Percentiles rank a stretch among this genome's conserved stretches.
These are phyloP conservation scores for Melanotaenia duboulayi DNA, from an alignment of 2,113 vertebrate species.

Conservation along the genomic window DNA sequence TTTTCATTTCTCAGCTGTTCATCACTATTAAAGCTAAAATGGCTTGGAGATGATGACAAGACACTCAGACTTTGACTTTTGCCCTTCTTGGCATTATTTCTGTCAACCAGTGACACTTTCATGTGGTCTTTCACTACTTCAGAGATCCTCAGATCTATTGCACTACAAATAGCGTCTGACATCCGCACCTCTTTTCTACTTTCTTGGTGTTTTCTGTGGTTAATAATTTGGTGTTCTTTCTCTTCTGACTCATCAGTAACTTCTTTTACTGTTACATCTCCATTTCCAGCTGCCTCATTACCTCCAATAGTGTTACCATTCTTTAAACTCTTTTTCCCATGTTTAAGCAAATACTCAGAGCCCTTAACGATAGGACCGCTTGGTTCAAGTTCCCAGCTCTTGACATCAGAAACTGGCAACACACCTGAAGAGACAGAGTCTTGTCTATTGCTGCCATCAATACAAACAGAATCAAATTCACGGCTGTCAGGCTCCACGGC, in stretches of 20 bases:
- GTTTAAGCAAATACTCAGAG: conserved; percentile 5
- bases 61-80: conserved; percentile 35
- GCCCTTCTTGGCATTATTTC: conserved; percentile 12
- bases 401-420: conserved; percentile 16
- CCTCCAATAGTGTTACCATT: conserved; percentile 3
- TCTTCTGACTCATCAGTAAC: conserved; percentile 12
- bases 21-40: conserved; percentile 24
- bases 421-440: background rate
- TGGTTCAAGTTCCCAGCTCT: conserved; percentile 14
- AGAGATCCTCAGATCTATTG: conserved; percentile 81
- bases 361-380: conserved; percentile 8
- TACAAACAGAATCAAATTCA: conserved; percentile 32
- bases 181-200: conserved; percentile 41
- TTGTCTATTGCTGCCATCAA: conserved; percentile 6
- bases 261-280: conserved; percentile 15
- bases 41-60: conserved; percentile 20
- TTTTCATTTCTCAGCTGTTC: conserved; percentile 12
- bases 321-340: background rate
- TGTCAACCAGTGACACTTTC: conserved; percentile 43
- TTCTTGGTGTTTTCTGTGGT: conserved; percentile 24
- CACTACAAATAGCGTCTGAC: conserved; percentile 64
- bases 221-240: background rate
- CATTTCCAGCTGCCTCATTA: background rate
- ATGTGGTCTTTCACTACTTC: conserved; percentile 80
- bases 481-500: conserved; percentile 4